Conservation (phyloP, 2,113 vertebrate genomes). For the Zootoca vivipara region DNA sequence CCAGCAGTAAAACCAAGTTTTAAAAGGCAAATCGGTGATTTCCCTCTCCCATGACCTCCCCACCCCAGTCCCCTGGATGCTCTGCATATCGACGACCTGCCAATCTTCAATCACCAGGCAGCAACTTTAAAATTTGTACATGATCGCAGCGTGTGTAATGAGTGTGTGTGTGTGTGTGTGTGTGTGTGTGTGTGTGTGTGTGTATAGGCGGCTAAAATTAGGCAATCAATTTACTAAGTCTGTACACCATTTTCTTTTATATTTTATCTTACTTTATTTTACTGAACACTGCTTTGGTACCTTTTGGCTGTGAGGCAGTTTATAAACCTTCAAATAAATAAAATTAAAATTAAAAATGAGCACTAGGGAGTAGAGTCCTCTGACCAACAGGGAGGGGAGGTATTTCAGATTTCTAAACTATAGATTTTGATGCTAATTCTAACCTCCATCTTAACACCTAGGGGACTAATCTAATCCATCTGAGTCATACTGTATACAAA, state of each 20-base stretch:
- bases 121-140: neutral
- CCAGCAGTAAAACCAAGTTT: constrained; percentile 2
- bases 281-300: no score
- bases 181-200: no score
- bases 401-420: neutral
- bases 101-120: neutral
- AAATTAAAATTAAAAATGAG: neutral
- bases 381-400: neutral
- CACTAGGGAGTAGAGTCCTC: no score
- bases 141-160: neutral
- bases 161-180: no score
- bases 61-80: neutral
- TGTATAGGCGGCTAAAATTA: no score
- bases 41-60: neutral
- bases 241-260: no score
- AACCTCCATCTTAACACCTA: neutral
- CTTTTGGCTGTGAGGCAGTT: no score
- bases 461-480: neutral
- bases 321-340: no score
- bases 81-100: neutral
- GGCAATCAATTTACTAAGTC: no score
- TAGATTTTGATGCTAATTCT: neutral
- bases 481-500: no score
- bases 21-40: neutral
- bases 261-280: no score